Evolutionary conservation across 2,888 invertebrate genomes (phyloP).

Genomic region (Euspilapteryx auroguttella): DNA sequence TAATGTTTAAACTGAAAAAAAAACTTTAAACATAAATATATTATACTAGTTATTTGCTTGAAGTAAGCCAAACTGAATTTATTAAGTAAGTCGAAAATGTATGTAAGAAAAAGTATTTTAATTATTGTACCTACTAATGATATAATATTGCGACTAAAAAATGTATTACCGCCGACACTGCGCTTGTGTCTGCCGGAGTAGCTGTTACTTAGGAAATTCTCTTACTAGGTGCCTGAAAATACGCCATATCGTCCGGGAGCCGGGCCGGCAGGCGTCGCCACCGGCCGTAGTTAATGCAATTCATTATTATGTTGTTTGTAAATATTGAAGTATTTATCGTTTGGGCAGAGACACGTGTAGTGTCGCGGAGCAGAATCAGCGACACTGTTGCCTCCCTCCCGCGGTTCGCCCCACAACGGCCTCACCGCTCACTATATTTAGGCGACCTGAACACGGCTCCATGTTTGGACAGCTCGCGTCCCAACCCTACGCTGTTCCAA

Average conservation of each 20-base stretch:
- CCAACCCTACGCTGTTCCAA: too few species aligned
- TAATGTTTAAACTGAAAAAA: slow-evolving; percentile 56
- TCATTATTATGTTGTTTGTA: slow-evolving; percentile 1
- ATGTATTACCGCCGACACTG: slow-evolving; percentile 3
- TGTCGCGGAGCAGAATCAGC: slow-evolving; percentile 14
- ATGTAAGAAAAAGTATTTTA: slow-evolving; percentile 61
- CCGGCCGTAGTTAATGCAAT: slow-evolving; percentile 4
- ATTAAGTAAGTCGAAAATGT: slow-evolving; percentile 60
- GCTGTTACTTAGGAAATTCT: slow-evolving; percentile 11
- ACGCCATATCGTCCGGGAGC: too few species aligned
- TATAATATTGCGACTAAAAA: slow-evolving; percentile 42
- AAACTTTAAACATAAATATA: slow-evolving; percentile 55
- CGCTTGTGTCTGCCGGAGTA: slow-evolving; percentile 6
- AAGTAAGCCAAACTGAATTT: slow-evolving; percentile 63
- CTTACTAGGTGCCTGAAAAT: too few species aligned
- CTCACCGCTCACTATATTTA: too few species aligned
- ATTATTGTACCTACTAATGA: too few species aligned
- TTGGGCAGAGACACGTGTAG: slow-evolving; percentile 4
- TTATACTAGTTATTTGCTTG: slow-evolving; percentile 63
- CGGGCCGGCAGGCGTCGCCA: too few species aligned
- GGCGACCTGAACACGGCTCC: too few species aligned
- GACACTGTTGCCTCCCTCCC: slow-evolving; percentile 48
- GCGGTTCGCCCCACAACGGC: too few species aligned
- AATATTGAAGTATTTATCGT: neutral
- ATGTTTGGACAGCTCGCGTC: too few species aligned